These are phyloP conservation scores for Harlomillsia oculata DNA, from an alignment of 1,140 invertebrate species.

Conservation along the genomic window DNA sequence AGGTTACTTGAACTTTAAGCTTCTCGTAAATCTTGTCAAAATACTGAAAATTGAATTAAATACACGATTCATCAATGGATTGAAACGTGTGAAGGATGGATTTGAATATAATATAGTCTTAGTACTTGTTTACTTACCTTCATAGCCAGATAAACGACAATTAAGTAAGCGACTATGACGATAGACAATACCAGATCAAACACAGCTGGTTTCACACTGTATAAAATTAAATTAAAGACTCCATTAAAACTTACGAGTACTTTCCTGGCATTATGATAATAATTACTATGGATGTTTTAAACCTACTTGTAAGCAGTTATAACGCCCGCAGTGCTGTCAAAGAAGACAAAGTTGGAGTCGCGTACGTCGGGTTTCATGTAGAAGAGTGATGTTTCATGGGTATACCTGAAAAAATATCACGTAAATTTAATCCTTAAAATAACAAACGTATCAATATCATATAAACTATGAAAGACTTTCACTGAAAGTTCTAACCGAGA, in stretches of 20 bases:
- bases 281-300: background rate
- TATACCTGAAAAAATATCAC: constrained; percentile 49
- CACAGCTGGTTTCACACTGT: constrained; percentile 88
- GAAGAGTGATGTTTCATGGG: constrained; percentile 62
- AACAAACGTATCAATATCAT: background rate
- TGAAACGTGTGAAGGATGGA: background rate
- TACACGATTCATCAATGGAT: background rate
- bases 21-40: background rate
- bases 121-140: constrained; percentile 49
- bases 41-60: background rate
- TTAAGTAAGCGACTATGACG: constrained; percentile 71
- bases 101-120: background rate
- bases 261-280: no score
- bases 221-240: constrained; percentile 11
- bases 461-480: background rate
- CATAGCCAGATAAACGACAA: constrained; percentile 67
- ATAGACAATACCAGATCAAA: constrained; percentile 91
- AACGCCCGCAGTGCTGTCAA: constrained; percentile 63
- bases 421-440: constrained; percentile 36
- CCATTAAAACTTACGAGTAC: no score
- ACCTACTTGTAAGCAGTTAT: constrained; percentile 80
- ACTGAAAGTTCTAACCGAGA: constrained; percentile 1
- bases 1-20: no score
- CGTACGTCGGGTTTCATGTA: constrained; percentile 63
- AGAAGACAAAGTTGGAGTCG: constrained; percentile 88